Base-by-base conservation (phyloP, 2,797 vertebrate species). In the Gymnodraco acuticeps region DNA sequence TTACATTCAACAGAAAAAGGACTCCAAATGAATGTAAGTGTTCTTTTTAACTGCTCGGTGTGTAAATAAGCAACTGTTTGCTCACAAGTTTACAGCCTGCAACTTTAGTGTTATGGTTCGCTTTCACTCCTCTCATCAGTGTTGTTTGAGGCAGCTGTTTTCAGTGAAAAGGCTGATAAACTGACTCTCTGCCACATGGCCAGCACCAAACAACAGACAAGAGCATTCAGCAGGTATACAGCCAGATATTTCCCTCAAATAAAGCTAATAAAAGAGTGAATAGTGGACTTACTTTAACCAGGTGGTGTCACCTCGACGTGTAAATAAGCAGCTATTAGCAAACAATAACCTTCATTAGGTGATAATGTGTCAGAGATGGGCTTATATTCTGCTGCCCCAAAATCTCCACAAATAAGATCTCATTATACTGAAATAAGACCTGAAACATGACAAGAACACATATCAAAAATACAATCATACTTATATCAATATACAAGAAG, bases 11-110 rank as follows among this genome's bases (percentile, higher is more conserved):
- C 11, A 68, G 27, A 31, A 60, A 52, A 33, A n/a, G 1, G 8
- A 42, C 33, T 43, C 4, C 15, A 38, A 59, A 59, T 59, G 1
- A 59, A 8, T 48, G 12, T 17, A 60, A 19, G 27, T 59, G 19
- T 41, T 50, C 55, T 60, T 48, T 0, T 12, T 41, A 69, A 60
- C 19, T 51, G 31, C n/a, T 56, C 4, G 27, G 14, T 11, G 7
- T 33, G 48, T 53, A 66, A 66, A 54, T 54, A 54, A 54, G 64
- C 2, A 54, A 54, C 51, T 66, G 16, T 55, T 54, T 68, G 53
- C 53, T 16, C n/a, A 47, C 17, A 47, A 1, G 10, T 58, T 46
- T 46, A 56, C 45, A 19, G 11, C n/a, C 33, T 11, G 6, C 42
- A 33, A 27, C 42, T 50, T 45, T 5, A 38, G 1, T 58, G 38